Evolutionary conservation across 1,140 invertebrate species (phyloP), one percentile per base, ranked within the genome.

Genomic region (Paramacrobiotus metropolitanus): DNA sequence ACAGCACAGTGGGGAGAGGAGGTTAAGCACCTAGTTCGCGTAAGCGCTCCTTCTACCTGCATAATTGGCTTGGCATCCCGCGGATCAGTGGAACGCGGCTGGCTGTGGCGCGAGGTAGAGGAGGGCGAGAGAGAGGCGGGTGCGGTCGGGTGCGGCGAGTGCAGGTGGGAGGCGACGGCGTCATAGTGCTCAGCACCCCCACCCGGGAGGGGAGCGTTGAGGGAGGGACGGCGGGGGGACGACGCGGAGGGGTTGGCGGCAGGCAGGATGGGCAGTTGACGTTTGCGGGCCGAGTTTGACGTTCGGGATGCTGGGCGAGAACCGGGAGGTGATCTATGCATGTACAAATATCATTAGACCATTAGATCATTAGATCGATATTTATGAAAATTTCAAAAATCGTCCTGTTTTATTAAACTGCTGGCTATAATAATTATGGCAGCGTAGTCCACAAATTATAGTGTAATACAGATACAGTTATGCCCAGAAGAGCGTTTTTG

Each of bases 41-140:
- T 20, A 24, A 20, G 48, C 48, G 55, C 40, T 60, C 24, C 60
- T 30, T 61, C 24, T 40, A 55, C 48, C 48, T 55, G 48, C 48
- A 24, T 55, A 20, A 55, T 55, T 55, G 48, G 48, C 15, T 40
- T 9, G 34, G 9, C 34, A n/a, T 40, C 34, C n/a, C n/a, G 34
- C 9, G 34, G 34, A 9, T 40, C 9, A n/a, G 34, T 9, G 34
- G 48, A 4, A 9, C 28, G 15, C 24, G 15, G 24, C 15, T 55
- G 48, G 48, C 15, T 20, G 24, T 55, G 48, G 48, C 48, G 48
- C 15, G 48, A 55, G 15, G 48, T 9, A 55, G 15, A 9, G 15
- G 48, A 55, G 4, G 15, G 15, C 15, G 48, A 4, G 15, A 24
- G 28, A 28, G 15, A 24, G 4, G 48, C 34, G 34, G 34, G n/a